phyloP scores from a whole-genome alignment of 2,797 vertebrate genomes.

The Fundulus diaphanus region DNA sequence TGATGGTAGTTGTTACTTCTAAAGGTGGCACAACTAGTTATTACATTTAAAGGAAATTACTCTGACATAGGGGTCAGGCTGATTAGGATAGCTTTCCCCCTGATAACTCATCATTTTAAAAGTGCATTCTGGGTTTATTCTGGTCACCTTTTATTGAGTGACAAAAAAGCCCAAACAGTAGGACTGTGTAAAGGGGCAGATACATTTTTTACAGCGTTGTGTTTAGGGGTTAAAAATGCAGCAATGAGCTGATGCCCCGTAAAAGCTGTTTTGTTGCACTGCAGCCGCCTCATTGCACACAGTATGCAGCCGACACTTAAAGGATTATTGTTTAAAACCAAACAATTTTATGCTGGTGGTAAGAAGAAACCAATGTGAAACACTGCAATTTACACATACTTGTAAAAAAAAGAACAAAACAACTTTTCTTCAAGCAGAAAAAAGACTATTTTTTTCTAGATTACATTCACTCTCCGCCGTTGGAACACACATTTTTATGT shows the following conservation, averaged over 20 bases:
- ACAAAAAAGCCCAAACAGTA: no score
- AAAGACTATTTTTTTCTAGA: constrained; percentile 60
- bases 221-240: neutral
- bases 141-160: neutral
- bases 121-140: neutral
- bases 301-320: constrained; percentile 23
- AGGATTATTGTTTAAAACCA: constrained; percentile 39
- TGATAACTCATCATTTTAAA: neutral
- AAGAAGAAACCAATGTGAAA: constrained; percentile 34
- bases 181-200: neutral
- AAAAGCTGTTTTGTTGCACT: neutral
- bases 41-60: neutral
- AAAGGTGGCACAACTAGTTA: neutral
- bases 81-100: neutral
- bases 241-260: constrained; percentile 6
- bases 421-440: constrained; percentile 14
- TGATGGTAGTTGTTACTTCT: neutral
- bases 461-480: constrained; percentile 37
- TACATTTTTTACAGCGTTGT: neutral
- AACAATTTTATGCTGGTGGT: constrained; percentile 58
- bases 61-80: neutral
- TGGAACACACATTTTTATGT: constrained; percentile 62
- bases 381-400: constrained; percentile 38
- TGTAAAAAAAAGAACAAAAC: constrained; percentile 27
- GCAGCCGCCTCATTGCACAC: constrained; percentile 2